Percentiles rank a stretch among this genome's conserved stretches.
phyloP scores from a whole-genome alignment of 2,113 vertebrate genomes.

The Myotis brandtii region DNA sequence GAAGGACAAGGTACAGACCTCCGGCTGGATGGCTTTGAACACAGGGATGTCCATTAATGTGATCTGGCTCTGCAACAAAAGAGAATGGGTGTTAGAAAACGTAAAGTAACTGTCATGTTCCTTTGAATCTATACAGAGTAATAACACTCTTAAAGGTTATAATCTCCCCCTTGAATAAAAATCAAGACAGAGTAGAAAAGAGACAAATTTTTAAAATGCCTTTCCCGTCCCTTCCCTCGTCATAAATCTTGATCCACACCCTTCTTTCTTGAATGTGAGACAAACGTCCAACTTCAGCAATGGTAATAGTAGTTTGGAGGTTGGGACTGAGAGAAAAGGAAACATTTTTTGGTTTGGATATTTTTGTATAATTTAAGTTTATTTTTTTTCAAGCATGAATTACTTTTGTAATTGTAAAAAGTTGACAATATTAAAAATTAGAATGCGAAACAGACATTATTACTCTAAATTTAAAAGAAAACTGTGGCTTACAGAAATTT shows the following conservation, averaged over 20 bases:
- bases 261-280: constrained; percentile 21
- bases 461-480: constrained; percentile 29
- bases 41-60: constrained; percentile 96
- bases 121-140: background rate
- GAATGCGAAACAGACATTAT: constrained; percentile 44
- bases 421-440: constrained; percentile 34
- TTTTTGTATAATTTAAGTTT: constrained; percentile 23
- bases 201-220: constrained; percentile 4
- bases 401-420: constrained; percentile 45
- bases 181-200: background rate
- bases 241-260: background rate
- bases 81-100: constrained; percentile 40
- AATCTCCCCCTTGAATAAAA: background rate
- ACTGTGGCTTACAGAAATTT: constrained; percentile 44
- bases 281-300: background rate
- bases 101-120: background rate
- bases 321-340: background rate
- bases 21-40: constrained; percentile 96
- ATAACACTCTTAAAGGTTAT: background rate
- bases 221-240: background rate
- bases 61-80: constrained; percentile 93
- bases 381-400: constrained; percentile 43
- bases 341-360: constrained; percentile 37
- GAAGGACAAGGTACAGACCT: constrained; percentile 87
- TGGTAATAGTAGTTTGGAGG: constrained; percentile 4